These are phyloP conservation scores for Oreochromis mossambicus DNA, from an alignment of 2,797 vertebrate genomes.

Conservation along the genomic window DNA sequence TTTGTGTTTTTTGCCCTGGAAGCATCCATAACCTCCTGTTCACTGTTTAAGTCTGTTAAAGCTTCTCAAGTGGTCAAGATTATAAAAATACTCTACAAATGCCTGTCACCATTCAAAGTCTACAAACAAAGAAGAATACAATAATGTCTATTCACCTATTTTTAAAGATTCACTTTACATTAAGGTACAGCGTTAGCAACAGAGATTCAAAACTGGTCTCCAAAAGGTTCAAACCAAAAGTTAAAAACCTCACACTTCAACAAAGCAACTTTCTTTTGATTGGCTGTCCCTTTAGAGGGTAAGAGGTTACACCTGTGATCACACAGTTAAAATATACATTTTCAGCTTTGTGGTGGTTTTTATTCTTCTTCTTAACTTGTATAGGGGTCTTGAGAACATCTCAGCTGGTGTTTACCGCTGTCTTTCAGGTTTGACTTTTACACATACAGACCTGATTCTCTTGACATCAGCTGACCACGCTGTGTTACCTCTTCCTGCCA, in stretches of 20 bases:
- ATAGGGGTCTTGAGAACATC: neutral
- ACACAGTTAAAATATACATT: neutral
- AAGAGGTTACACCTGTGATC: neutral
- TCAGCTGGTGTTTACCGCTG: neutral
- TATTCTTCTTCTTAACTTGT: neutral
- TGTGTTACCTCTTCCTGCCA: neutral
- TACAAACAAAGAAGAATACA: fast-evolving
- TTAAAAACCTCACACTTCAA: fast-evolving
- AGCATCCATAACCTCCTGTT: neutral
- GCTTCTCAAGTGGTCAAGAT: neutral
- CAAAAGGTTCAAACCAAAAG: neutral
- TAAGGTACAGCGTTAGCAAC: neutral
- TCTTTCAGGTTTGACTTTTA: neutral
- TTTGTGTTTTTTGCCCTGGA: neutral
- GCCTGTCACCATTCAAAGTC: neutral
- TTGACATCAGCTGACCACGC: neutral
- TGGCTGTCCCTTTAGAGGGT: neutral
- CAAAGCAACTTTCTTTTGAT: neutral
- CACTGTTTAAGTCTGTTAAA: neutral
- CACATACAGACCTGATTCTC: neutral
- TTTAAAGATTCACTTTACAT: neutral
- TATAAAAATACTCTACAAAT: neutral
- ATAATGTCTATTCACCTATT: neutral
- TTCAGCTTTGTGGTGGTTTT: neutral
- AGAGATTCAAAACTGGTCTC: neutral